These are phyloP conservation scores for Habrosyne pyritoides DNA, from an alignment of 2,888 invertebrate genomes.

Conservation along the genomic window DNA sequence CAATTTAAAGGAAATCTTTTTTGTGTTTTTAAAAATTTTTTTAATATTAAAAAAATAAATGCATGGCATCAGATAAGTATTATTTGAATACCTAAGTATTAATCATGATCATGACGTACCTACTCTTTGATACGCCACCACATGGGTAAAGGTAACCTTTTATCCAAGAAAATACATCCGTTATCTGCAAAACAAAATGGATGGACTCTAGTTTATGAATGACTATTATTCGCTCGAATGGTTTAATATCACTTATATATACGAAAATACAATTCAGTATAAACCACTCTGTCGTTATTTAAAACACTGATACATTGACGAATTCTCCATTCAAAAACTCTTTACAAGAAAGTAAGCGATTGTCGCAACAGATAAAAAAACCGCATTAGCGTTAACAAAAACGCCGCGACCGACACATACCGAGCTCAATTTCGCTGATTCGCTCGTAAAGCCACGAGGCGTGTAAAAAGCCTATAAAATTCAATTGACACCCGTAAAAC, in stretches of 20 bases:
- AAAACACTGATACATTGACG: neutral
- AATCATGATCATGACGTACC: too few species aligned
- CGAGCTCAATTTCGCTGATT: conserved; percentile 59
- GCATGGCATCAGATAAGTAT: too few species aligned
- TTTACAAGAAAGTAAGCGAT: conserved; percentile 4
- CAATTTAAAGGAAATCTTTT: too few species aligned
- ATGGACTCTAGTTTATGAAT: too few species aligned
- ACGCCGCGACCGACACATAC: conserved; percentile 23
- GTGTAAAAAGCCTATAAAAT: conserved; percentile 74
- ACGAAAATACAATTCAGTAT: neutral
- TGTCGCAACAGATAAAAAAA: conserved; percentile 21
- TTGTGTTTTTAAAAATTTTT: too few species aligned
- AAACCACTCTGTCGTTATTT: neutral
- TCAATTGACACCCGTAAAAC: conserved; percentile 71
- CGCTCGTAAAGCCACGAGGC: conserved; percentile 67
- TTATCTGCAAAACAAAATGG: too few species aligned
- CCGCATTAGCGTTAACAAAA: conserved; percentile 22
- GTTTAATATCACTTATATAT: neutral
- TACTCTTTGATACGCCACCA: too few species aligned
- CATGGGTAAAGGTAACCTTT: too few species aligned
- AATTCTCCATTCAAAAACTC: neutral
- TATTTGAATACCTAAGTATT: too few species aligned
- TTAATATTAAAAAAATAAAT: too few species aligned
- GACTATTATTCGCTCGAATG: neutral
- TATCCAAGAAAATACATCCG: too few species aligned